phyloP scores from a whole-genome alignment of 2,888 invertebrate genomes.

The Mamestra brassicae region DNA sequence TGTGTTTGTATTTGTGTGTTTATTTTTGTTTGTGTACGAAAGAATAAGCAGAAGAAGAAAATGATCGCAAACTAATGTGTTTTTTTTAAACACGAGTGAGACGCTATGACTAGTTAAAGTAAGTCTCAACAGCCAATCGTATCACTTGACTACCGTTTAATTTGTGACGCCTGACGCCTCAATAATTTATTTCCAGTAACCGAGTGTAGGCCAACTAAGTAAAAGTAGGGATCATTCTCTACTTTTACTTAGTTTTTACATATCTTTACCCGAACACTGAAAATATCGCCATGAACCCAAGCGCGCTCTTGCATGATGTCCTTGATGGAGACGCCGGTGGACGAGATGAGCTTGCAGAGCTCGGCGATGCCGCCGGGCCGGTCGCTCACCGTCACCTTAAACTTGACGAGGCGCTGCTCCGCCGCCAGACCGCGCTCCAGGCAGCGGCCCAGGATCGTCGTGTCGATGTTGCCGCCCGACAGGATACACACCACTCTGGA shows the following conservation, averaged over 20 bases:
- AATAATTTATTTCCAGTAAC: no score
- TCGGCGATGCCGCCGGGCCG: conserved; percentile 97
- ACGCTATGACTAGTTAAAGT: no score
- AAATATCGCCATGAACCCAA: conserved; percentile 97
- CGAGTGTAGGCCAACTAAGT: background rate
- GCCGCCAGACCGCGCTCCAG: conserved; percentile 97
- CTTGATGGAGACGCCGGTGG: conserved; percentile 97
- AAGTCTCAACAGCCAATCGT: no score
- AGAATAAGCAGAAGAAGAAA: no score
- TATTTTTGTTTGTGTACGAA: no score
- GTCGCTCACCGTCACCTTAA: conserved; percentile 94
- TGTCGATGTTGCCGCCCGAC: conserved; percentile 98
- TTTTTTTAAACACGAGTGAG: no score
- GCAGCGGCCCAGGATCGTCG: conserved; percentile 96
- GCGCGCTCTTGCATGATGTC: conserved; percentile 99
- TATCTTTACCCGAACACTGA: conserved; percentile 87
- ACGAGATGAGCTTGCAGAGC: conserved; percentile 94
- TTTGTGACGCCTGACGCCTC: no score
- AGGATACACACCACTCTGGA: conserved; percentile 95
- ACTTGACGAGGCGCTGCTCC: conserved; percentile 93
- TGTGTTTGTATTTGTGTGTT: no score
- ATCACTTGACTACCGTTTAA: no score
- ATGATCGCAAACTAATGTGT: no score
- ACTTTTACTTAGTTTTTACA: no score
- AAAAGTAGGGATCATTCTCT: background rate